Evolutionary conservation across 2,797 vertebrate species (phyloP), one percentile per base, ranked within the genome.

Genomic region (Arctocebus calabarensis): DNA sequence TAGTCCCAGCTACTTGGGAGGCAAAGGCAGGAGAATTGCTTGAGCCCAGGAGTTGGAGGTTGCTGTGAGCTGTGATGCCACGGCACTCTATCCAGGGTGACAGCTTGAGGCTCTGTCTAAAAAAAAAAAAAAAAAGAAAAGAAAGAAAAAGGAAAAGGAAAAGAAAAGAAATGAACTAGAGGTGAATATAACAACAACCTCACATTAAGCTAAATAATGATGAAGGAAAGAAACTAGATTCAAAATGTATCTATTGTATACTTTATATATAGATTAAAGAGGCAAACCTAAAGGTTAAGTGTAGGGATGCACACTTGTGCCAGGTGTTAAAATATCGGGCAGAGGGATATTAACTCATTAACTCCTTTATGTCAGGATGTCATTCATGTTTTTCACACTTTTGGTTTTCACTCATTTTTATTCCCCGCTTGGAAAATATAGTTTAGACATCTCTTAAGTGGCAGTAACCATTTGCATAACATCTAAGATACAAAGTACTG

Each of bases 201-300:
- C 20, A 82, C 12, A 75, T 4, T 92, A 57, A 57, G 19, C 61
- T 83, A 90, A 79, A 82, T 61, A 94, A 57, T 23, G 5, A 57
- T 23, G 5, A 88, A n/a, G 19, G 43, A 68, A 84, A 91, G 12
- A 94, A 79, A 84, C 29, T 73, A 85, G 48, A 90, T 84, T 94
- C n/a, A 82, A 85, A 95, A 59, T 68, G 48, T n/a, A 75, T 43
- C 37, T 84, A 34, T 7, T n/a, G 13, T 73, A 84, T 0, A 86
- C 43, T 92, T 83, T 75, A 68, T 20, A 85, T 32, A 70, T 20
- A 78, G 45, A 64, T 74, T 73, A 87, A 61, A 88, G 17, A 89
- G 70, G 14, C 32, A 70, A 88, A 95, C 87, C 19, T 57, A 89
- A 43, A n/a, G 25, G 52, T n/a, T 57, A 78, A 83, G 34, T 29